Conservation (phyloP, 2,888 invertebrate species). For the Pelosia muscerda region DNA sequence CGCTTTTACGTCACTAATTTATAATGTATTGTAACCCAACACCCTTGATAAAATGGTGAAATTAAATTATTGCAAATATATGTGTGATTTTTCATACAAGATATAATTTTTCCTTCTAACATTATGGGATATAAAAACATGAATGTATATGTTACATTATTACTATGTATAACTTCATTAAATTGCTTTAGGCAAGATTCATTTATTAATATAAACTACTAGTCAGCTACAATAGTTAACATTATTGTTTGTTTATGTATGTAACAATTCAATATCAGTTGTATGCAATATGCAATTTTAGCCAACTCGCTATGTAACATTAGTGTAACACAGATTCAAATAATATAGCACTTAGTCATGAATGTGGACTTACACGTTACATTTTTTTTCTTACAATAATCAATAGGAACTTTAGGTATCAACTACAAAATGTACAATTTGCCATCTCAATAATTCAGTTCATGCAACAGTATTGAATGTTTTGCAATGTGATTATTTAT, state of each 20-base stretch:
- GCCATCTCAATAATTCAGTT: conserved; percentile 3
- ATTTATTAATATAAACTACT: conserved; percentile 65
- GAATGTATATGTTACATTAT: conserved; percentile 18
- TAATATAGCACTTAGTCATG: conserved; percentile 36
- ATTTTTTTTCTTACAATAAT: neutral
- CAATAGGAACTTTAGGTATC: neutral
- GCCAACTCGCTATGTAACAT: conserved; percentile 7
- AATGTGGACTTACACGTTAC: conserved; percentile 28
- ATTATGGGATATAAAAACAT: conserved; percentile 22
- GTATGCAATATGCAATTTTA: conserved; percentile 14
- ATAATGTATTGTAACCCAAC: conserved; percentile 63
- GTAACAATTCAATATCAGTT: conserved; percentile 33
- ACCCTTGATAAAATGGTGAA: conserved; percentile 49
- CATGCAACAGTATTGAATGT: conserved; percentile 34
- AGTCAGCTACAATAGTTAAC: conserved; percentile 68
- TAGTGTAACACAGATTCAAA: neutral
- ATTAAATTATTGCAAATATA: conserved; percentile 41
- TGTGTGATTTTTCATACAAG: conserved; percentile 28
- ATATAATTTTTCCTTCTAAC: conserved; percentile 20
- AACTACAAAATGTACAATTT: conserved; percentile 1
- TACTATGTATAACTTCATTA: conserved; percentile 38
- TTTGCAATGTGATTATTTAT: conserved; percentile 48
- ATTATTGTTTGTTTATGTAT: conserved; percentile 33
- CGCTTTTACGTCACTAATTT: conserved; percentile 83
- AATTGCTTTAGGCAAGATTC: conserved; percentile 42